Conservation (phyloP, 2,797 vertebrate species). For the Taenioides sp. region DNA sequence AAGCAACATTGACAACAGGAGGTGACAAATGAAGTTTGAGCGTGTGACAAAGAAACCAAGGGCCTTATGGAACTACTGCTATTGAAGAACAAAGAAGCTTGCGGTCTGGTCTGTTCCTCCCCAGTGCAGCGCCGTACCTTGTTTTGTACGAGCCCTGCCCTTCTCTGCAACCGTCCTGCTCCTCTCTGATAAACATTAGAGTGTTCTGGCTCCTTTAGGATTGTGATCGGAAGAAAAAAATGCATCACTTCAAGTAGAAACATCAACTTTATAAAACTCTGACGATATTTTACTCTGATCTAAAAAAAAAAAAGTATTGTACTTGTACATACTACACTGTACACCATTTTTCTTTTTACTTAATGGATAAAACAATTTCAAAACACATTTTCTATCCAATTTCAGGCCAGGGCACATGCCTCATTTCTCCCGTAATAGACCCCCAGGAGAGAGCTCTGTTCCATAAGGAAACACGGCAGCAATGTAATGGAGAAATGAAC, state of each 20-base stretch:
- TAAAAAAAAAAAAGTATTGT: background rate
- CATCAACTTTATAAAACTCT: slow-evolving; percentile 30
- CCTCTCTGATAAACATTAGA: slow-evolving; percentile 87
- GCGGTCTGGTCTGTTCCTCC: slow-evolving; percentile 46
- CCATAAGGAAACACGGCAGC: slow-evolving; percentile 69
- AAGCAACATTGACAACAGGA: slow-evolving; percentile 49
- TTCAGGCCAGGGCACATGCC: slow-evolving; percentile 16
- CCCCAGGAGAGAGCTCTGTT: slow-evolving; percentile 49
- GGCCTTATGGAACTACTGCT: slow-evolving; percentile 80
- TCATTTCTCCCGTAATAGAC: slow-evolving; percentile 40
- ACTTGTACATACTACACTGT: background rate
- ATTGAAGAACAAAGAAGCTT: slow-evolving; percentile 63
- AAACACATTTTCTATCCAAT: slow-evolving; percentile 31
- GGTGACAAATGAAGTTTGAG: slow-evolving; percentile 55
- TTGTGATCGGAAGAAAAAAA: slow-evolving; percentile 81
- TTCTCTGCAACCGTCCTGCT: slow-evolving; percentile 84
- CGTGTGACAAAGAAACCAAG: slow-evolving; percentile 55
- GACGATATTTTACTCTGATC: background rate
- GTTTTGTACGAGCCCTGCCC: slow-evolving; percentile 85
- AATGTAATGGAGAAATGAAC: slow-evolving; percentile 74
- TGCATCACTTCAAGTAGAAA: slow-evolving; percentile 65
- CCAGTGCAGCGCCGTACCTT: slow-evolving; percentile 73
- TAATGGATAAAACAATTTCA: slow-evolving; percentile 14
- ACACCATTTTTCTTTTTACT: slow-evolving; percentile 10
- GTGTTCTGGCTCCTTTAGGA: slow-evolving; percentile 85